Conservation (phyloP, 2,888 invertebrate genomes). For the Acanthoscelides obtectus region DNA sequence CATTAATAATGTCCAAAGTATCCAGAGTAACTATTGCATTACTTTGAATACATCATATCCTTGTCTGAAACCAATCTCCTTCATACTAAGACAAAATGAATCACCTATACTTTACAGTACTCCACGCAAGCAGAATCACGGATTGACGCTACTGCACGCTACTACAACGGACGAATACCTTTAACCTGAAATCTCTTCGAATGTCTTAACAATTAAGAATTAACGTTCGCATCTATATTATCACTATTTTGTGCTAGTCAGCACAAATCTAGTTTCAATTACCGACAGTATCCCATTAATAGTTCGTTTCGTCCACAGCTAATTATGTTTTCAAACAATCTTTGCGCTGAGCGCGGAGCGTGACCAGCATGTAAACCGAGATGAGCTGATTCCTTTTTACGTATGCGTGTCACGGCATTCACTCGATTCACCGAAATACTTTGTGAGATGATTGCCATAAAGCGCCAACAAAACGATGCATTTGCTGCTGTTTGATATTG, state of each 20-base stretch:
- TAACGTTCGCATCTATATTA: not conserved
- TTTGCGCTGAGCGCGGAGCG: not conserved
- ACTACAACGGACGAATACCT: no score
- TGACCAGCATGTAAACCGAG: not conserved
- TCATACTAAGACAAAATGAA: no score
- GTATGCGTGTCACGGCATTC: not conserved
- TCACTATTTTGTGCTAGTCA: not conserved
- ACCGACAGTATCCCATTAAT: not conserved
- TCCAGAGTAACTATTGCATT: no score
- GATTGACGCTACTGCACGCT: no score
- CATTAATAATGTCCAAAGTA: no score
- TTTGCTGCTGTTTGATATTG: not conserved
- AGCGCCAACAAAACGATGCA: not conserved
- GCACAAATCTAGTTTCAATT: not conserved
- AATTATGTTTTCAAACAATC: not conserved
- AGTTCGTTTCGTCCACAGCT: not conserved
- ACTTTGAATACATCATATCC: no score
- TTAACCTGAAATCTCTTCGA: no score
- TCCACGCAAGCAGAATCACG: no score
- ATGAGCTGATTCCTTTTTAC: not conserved
- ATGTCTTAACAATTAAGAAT: no score
- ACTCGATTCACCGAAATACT: not conserved
- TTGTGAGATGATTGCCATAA: not conserved
- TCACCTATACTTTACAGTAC: no score
- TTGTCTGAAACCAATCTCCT: no score